Evolutionary conservation across 30 jellyfish, hydroid and myxozoan genomes (phyloP).

Genomic region (Mastigias papua): DNA sequence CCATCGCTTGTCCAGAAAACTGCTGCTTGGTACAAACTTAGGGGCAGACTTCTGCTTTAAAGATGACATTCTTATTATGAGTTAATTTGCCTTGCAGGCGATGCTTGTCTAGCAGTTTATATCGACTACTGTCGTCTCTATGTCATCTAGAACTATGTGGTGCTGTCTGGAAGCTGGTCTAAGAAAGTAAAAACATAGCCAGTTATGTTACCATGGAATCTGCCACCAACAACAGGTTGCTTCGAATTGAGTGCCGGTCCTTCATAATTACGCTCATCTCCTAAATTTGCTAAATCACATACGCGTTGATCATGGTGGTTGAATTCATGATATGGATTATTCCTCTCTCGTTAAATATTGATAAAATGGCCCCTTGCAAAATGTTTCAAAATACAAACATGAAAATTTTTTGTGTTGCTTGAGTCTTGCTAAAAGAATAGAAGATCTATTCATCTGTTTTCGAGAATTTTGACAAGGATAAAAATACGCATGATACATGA

Average conservation of each 20-base stretch:
- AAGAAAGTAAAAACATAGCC: not conserved
- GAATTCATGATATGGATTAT: not conserved
- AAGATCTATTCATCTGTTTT: too few species aligned
- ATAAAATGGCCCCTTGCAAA: not conserved
- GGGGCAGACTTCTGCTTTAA: conserved; percentile 67
- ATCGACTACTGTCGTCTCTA: not conserved
- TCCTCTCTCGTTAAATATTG: not conserved
- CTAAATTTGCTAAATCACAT: not conserved
- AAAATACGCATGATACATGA: too few species aligned
- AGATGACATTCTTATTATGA: conserved; percentile 30
- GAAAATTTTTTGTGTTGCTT: not conserved
- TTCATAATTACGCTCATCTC: not conserved
- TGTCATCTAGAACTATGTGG: not conserved
- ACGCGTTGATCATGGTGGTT: not conserved
- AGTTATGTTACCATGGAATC: not conserved
- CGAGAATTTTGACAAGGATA: too few species aligned
- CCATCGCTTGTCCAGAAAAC: conserved; percentile 86
- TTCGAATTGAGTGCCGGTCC: not conserved
- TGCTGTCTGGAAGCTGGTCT: not conserved
- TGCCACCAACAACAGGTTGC: conserved; percentile 2
- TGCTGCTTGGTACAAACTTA: conserved; percentile 76
- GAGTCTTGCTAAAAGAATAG: not conserved
- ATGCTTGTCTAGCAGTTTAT: not conserved
- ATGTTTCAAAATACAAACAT: not conserved
- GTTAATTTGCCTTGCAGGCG: not conserved